Base-by-base conservation (phyloP, 2,888 invertebrate genomes). In the Patella caerulea region DNA sequence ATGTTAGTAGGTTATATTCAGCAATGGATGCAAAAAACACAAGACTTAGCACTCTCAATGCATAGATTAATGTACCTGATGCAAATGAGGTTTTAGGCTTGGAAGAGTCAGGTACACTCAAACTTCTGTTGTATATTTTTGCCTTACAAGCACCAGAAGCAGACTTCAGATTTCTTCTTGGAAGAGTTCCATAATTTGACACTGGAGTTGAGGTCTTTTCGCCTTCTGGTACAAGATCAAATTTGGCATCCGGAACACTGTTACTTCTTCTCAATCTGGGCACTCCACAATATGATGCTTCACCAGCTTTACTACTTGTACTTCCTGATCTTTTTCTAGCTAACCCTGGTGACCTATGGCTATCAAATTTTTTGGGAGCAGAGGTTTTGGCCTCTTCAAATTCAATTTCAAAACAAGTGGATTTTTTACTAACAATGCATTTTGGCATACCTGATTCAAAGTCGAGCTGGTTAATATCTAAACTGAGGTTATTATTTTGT, bases 1-100 rank as follows among this genome's bases (percentile, higher is more conserved):
- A 45, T 45, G 45, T 45, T 45, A 45, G 45, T 45, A 45, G 45
- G 45, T 45, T 9, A 9, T 45, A 45, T 45, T 45, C 45, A 45
- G 45, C 45, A 45, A 45, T 45, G 45, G 45, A 45, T 45, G 45
- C 45, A 45, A 45, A 45, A 45, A 45, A 45, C 45, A 45, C 45
- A 45, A 7, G 45, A 45, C 45, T 45, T 45, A 65, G 19, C 65
- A 65, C 24, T 65, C 65, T 24, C 65, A 65, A 65, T 24, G 24
- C 65, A 65, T 24, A 65, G 19, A 24, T 24, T 24, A 65, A 65
- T 24, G 75, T 83, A 83, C 83, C 83, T 83, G 83, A 82, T 77
- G 81, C 70, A 3, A 82, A 82, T 54, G 82, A 76, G 1, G 83
- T 82, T 75, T 82, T 82, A 34, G 82, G 79, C 54, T 80, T 73